Evolutionary conservation across 1,140 invertebrate species (phyloP).

Genomic region (Tetramorium alpestre): DNA sequence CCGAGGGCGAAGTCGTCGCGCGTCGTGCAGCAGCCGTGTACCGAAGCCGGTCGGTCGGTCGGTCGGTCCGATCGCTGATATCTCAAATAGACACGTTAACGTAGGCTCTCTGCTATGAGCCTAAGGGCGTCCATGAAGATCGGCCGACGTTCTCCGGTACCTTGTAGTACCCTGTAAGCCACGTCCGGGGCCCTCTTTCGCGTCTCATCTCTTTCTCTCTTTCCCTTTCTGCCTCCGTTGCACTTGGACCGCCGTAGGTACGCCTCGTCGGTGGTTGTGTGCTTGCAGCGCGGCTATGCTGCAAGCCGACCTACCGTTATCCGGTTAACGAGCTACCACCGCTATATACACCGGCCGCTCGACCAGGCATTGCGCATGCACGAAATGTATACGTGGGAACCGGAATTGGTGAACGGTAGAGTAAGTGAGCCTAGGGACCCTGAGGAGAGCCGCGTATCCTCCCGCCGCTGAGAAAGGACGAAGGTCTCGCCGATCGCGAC

Average conservation of each 20-base stretch:
- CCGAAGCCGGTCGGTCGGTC: conserved; percentile 48
- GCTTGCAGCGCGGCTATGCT: conserved; percentile 67
- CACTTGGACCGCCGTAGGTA: conserved; percentile 8
- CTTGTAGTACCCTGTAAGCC: conserved; percentile 71
- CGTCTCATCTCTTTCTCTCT: background rate
- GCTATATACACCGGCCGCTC: conserved; percentile 76
- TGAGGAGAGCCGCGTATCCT: conserved; percentile 62
- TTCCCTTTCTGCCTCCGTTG: conserved; percentile 2
- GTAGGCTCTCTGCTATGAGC: conserved; percentile 70
- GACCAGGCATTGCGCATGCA: conserved; percentile 84
- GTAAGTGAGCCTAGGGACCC: conserved; percentile 62
- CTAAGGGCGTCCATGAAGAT: conserved; percentile 72
- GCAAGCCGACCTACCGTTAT: conserved; percentile 83
- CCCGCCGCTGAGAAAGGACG: conserved; percentile 69
- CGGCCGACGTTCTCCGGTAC: conserved; percentile 60
- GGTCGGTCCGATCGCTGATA: conserved; percentile 76
- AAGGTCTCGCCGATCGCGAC: conserved; percentile 46
- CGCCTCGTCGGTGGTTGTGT: conserved; percentile 67
- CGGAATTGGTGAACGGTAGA: conserved; percentile 81
- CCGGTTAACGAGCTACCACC: conserved; percentile 85
- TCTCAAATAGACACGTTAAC: conserved; percentile 80
- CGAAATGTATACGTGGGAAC: conserved; percentile 87
- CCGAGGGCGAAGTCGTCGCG: conserved; percentile 65
- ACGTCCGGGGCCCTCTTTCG: conserved; percentile 33
- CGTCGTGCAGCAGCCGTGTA: conserved; percentile 76